A percentile compares a stretch with the other conserved stretches of the same genome.
Evolutionary conservation across 1,140 invertebrate species (phyloP).

Genomic region (Apis cerana): DNA sequence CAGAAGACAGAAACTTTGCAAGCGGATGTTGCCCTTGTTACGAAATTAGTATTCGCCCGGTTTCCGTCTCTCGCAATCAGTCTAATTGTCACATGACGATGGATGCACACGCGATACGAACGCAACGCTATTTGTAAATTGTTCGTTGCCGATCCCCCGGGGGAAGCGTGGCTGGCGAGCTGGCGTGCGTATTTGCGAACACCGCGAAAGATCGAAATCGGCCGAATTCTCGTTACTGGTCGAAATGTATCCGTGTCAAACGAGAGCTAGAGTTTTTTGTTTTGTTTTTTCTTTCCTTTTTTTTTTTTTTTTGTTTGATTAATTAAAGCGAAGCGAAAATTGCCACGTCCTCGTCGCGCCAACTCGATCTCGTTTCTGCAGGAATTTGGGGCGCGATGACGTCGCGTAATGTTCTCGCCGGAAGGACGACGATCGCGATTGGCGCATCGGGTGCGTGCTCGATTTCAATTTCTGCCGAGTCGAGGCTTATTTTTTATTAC

Average conservation of each 20-base stretch:
- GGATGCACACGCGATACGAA: neutral
- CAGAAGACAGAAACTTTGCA: conserved; percentile 8
- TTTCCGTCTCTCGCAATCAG: conserved; percentile 55
- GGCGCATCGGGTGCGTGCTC: neutral
- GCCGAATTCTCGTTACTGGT: neutral
- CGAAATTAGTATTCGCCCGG: conserved; percentile 63
- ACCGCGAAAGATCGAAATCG: neutral
- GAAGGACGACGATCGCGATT: neutral
- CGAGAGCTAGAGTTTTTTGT: neutral
- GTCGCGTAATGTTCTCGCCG: neutral
- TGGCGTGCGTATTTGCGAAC: neutral
- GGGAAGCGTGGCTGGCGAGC: too few species aligned
- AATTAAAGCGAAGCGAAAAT: neutral
- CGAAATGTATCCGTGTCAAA: neutral
- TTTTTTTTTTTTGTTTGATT: neutral
- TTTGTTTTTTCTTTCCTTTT: too few species aligned
- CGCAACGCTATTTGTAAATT: conserved; percentile 59
- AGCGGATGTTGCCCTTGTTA: conserved; percentile 16
- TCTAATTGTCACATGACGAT: conserved; percentile 58
- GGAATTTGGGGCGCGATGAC: neutral
- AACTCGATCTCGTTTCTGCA: neutral
- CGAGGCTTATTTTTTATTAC: neutral
- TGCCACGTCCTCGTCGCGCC: neutral
- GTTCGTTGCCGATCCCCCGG: conserved; percentile 35
- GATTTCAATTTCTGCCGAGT: conserved; percentile 24